Evolutionary conservation across 1,140 invertebrate genomes (phyloP).

Genomic region (Sarcophaga bullata): DNA sequence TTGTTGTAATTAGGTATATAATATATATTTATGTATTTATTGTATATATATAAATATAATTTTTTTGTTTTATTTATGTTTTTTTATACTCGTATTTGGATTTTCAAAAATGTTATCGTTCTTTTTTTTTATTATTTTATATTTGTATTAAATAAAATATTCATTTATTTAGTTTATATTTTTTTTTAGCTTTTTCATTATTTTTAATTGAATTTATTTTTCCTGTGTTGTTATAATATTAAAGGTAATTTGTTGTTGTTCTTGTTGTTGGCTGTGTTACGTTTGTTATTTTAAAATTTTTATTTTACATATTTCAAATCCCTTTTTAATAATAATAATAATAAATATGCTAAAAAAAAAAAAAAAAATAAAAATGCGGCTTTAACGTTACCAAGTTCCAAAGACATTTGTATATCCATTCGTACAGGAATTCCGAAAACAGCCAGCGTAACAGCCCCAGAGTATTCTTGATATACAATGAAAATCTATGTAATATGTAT

Average conservation of each 20-base stretch:
- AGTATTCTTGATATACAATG: too few relatives aligned
- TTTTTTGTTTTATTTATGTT: conserved; percentile 18
- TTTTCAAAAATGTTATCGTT: conserved; percentile 10
- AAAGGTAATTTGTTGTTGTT: conserved; percentile 30
- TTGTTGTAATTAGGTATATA: conserved; percentile 8
- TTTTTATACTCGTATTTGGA: neutral
- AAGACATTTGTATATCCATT: neutral
- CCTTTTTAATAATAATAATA: neutral
- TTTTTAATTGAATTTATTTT: conserved; percentile 36
- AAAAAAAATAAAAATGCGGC: neutral
- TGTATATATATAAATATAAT: conserved; percentile 34
- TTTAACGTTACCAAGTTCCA: neutral
- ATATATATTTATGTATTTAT: conserved; percentile 29
- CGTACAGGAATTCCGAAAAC: neutral
- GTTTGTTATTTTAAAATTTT: conserved; percentile 28
- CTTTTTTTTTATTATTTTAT: conserved; percentile 22
- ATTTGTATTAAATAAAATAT: conserved; percentile 27
- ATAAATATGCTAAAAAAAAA: too few relatives aligned
- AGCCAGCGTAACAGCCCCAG: neutral
- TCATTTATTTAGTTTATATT: conserved; percentile 6
- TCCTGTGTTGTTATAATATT: conserved; percentile 28
- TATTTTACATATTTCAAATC: conserved; percentile 3
- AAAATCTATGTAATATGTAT: neutral
- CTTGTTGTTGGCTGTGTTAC: too few relatives aligned
- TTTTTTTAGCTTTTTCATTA: neutral